phyloP scores from a whole-genome alignment of 2,113 vertebrate genomes.

The Leucopternis melanops region DNA sequence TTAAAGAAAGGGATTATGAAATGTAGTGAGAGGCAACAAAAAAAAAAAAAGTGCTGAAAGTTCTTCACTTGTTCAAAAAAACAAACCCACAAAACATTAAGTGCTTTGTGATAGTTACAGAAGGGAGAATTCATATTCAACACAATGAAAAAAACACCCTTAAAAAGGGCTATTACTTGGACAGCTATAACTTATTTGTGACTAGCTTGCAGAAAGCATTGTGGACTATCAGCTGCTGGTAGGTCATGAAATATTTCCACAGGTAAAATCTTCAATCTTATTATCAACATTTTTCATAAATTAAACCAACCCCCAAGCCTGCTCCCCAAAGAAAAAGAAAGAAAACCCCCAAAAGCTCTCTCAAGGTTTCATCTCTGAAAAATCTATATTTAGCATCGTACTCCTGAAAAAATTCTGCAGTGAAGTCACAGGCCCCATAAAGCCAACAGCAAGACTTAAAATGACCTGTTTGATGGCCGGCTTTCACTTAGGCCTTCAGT shows the following conservation, averaged over 20 bases:
- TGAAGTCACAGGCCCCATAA: background rate
- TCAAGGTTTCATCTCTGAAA: background rate
- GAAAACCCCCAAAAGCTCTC: background rate
- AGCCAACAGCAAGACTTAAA: background rate
- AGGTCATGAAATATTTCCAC: background rate
- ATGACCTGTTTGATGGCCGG: background rate
- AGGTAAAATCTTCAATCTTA: background rate
- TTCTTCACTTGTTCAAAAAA: background rate
- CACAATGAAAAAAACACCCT: background rate
- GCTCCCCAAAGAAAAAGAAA: background rate
- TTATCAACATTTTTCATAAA: background rate
- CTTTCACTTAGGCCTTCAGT: background rate
- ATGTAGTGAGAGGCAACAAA: background rate
- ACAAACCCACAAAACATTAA: background rate
- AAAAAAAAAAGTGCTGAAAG: background rate
- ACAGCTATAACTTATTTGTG: background rate
- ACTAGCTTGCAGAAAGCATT: background rate
- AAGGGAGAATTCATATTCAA: background rate
- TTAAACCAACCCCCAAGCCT: background rate
- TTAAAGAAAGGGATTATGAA: background rate
- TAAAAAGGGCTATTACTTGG: background rate
- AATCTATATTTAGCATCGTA: background rate
- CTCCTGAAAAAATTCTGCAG: background rate
- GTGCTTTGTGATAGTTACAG: background rate
- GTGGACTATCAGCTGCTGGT: background rate